Percentiles rank a stretch among this genome's conserved stretches.
phyloP scores from a whole-genome alignment of 1,140 invertebrate genomes.

The Littorina saxatilis region DNA sequence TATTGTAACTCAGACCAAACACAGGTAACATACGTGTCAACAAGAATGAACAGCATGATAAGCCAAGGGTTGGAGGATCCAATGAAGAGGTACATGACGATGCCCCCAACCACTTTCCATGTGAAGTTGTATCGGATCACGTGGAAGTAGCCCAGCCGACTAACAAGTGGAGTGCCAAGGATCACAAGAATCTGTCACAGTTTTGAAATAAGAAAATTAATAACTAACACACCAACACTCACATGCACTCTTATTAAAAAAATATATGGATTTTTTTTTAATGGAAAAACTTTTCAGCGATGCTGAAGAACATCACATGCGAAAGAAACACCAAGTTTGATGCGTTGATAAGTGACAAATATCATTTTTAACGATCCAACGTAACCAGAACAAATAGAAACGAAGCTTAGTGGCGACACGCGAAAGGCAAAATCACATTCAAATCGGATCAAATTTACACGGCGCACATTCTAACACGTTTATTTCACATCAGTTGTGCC shows the following conservation, averaged over 20 bases:
- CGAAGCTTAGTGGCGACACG: too few relatives aligned
- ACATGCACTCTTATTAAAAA: neutral
- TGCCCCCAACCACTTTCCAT: conserved; percentile 60
- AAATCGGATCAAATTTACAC: too few relatives aligned
- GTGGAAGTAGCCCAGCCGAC: conserved; percentile 61
- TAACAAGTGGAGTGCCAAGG: conserved; percentile 54
- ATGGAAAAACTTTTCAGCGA: too few relatives aligned
- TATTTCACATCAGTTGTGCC: too few relatives aligned
- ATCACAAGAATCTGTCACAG: conserved; percentile 52
- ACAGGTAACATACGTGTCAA: conserved; percentile 65
- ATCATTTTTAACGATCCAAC: too few relatives aligned
- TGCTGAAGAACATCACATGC: too few relatives aligned
- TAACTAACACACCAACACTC: neutral
- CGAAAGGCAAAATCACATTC: too few relatives aligned
- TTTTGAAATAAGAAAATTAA: neutral
- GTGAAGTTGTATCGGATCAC: conserved; percentile 62
- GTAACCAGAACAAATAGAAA: too few relatives aligned
- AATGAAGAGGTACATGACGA: conserved; percentile 57
- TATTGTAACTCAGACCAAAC: neutral
- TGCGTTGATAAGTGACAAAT: too few relatives aligned
- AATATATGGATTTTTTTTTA: too few relatives aligned
- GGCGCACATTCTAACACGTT: too few relatives aligned
- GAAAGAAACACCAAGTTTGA: too few relatives aligned
- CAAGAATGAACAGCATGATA: conserved; percentile 64
- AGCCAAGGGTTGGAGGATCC: conserved; percentile 55